phyloP scores from a whole-genome alignment of 64 coral and sea anemone species.

The Trachythela sp. region DNA sequence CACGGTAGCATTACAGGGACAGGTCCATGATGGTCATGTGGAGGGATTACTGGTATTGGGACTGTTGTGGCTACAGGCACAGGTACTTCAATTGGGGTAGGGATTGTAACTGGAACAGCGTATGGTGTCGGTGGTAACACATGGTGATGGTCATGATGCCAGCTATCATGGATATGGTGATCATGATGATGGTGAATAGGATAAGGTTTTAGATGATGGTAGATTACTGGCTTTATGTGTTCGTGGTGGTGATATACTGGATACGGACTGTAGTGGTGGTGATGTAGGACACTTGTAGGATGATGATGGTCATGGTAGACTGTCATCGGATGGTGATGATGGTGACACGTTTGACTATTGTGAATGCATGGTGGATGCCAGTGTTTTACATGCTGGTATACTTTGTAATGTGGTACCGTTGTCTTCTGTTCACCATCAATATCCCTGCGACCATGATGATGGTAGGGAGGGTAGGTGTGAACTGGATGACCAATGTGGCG shows the following conservation, averaged over 20 bases:
- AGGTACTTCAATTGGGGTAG: background rate
- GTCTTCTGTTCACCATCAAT: background rate
- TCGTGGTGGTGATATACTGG: conserved; percentile 11
- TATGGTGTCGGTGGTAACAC: background rate
- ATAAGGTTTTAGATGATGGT: conserved; percentile 1
- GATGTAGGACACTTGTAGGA: background rate
- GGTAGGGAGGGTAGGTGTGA: background rate
- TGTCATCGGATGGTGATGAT: background rate
- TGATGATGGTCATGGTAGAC: background rate
- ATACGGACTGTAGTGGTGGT: conserved; percentile 4
- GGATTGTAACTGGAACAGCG: background rate
- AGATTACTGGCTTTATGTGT: background rate
- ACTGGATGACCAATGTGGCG: background rate
- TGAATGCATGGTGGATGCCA: conserved; percentile 26
- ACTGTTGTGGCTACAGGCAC: background rate
- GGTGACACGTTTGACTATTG: background rate
- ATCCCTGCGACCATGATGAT: background rate
- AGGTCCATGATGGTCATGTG: too few species aligned
- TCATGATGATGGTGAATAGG: background rate
- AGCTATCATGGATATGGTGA: background rate
- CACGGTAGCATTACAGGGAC: background rate
- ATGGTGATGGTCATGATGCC: background rate
- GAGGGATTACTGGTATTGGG: background rate
- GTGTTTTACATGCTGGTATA: conserved; percentile 11
- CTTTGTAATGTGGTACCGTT: background rate